Base-by-base conservation (phyloP, 2,888 invertebrate species). In the Erebia aethiops region DNA sequence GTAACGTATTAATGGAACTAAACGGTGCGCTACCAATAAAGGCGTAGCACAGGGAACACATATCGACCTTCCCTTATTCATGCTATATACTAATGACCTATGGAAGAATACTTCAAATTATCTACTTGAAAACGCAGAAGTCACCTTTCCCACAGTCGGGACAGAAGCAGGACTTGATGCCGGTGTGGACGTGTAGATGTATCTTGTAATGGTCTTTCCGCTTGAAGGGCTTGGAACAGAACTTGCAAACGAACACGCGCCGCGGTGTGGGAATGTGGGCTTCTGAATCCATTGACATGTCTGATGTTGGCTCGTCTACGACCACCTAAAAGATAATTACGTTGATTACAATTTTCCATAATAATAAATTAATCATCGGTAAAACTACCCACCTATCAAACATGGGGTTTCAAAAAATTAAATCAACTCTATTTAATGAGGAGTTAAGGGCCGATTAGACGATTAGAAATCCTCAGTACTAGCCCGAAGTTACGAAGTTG, bases 151-250 rank as follows among this genome's bases (percentile, higher is more conserved):
- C 89, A 70, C 92, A 93, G 7, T 88, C 84, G 0, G 87, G 79
- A 67, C 92, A 93, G 85, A 92, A 92, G 87, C 90, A 90, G 0
- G 88, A 86, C 79, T 89, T 89, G 78, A 91, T 77, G 0, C 93
- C 93, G 1, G 93, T 92, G 77, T 92, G 93, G 76, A 92, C 90
- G 76, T 91, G 87, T 56, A 90, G 82, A 63, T 93, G 93, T 78
- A 92, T 92, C 80, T 90, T 91, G 83, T 90, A 92, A 76, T 92
- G 92, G 80, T 93, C 93, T 82, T 92, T 91, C 76, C 93, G 82
- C 71, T 88, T 88, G 88, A 93, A 93, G 5, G 89, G 86, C 77
- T 92, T 93, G 54, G 76, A 74, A 79, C 93, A 93, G 83, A 77
- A 91, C 79, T 90, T 90, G 87, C 93, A 93, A 18, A 92, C 92